phyloP scores from a whole-genome alignment of 2,113 vertebrate genomes.

The Mastomys coucha region DNA sequence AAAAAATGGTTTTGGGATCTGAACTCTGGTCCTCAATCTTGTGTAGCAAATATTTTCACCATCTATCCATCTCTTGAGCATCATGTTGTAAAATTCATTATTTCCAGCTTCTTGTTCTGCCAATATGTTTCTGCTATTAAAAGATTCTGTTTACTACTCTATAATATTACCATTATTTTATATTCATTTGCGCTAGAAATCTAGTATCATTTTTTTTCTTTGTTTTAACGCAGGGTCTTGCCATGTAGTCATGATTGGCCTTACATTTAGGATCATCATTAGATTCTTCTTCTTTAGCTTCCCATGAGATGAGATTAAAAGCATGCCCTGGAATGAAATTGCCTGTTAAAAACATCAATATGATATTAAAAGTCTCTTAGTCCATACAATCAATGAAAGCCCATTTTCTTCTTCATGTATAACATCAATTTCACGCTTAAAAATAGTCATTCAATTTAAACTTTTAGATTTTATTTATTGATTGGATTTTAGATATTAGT shows the following conservation, averaged over 20 bases:
- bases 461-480: too few species aligned
- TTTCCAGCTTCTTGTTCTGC: background rate
- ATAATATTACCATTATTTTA: background rate
- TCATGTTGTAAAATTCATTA: background rate
- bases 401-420: too few species aligned
- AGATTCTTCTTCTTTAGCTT: too few species aligned
- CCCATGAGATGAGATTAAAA: too few species aligned
- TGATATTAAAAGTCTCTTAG: too few species aligned
- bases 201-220: background rate
- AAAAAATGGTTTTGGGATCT: slow-evolving; percentile 54
- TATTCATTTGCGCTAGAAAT: background rate
- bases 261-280: background rate
- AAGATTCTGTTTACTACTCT: background rate
- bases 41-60: background rate
- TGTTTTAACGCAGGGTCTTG: background rate
- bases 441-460: too few species aligned
- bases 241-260: background rate
- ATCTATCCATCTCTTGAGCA: background rate
- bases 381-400: too few species aligned
- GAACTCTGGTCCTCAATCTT: background rate
- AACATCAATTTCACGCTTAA: too few species aligned
- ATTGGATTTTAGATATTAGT: too few species aligned
- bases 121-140: background rate
- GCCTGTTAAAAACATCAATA: too few species aligned
- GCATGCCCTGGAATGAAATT: too few species aligned